phyloP scores from a whole-genome alignment of 2,888 invertebrate species.

The Acrobasis repandana region DNA sequence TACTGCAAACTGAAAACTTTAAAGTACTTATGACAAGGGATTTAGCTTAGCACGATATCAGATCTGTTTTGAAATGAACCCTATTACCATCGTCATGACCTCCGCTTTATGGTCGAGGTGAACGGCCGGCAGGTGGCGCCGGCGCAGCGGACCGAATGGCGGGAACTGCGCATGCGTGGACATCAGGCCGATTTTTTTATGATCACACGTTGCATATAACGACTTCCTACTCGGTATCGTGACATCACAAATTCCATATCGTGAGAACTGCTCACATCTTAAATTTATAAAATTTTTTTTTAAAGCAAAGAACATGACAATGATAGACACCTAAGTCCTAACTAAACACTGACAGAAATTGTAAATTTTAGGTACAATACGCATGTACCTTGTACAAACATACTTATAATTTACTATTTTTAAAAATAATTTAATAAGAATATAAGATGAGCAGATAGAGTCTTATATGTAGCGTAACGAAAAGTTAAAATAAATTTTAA shows the following conservation, averaged over 20 bases:
- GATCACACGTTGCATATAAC: conserved; percentile 20
- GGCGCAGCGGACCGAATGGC: conserved; percentile 37
- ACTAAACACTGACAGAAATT: no score
- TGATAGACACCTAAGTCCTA: not conserved
- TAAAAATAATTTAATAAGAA: no score
- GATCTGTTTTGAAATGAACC: not conserved
- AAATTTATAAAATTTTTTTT: not conserved
- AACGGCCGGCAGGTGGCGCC: conserved; percentile 40
- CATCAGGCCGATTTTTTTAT: conserved; percentile 21
- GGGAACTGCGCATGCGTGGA: conserved; percentile 38
- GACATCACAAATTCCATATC: conserved; percentile 11
- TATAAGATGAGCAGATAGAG: no score
- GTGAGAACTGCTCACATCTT: conserved; percentile 14
- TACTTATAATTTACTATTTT: no score
- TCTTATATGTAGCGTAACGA: no score
- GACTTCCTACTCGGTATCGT: conserved; percentile 23
- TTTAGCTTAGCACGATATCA: no score
- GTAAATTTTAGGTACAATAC: no score
- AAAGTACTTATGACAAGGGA: no score
- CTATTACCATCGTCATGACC: not conserved
- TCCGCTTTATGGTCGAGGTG: conserved; percentile 20
- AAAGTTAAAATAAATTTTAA: no score
- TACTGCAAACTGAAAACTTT: no score
- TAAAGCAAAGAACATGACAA: not conserved
- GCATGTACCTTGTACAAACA: no score